Evolutionary conservation across 2,797 vertebrate species (phyloP), one percentile per base, ranked within the genome.

Genomic region (Sebastes matsubarae): DNA sequence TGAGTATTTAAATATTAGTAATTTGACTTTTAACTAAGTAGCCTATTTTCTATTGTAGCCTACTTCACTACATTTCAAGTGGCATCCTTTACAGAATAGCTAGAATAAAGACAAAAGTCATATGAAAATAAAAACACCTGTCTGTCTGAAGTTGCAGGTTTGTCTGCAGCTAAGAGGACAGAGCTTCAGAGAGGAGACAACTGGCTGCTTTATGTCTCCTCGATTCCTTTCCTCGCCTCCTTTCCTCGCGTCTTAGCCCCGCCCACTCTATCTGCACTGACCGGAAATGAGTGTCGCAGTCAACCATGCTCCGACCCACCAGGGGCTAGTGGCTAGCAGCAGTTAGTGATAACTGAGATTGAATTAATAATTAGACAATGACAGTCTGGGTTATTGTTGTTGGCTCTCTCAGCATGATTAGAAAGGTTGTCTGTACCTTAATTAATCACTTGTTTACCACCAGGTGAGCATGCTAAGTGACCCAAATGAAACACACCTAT

Each of bases 341-440:
- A 50, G 18, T 0, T 4, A 50, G 46, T 20, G 46, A 50, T 20
- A 9, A 20, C 46, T 20, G 46, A 0, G 0, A 20, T 50, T 50
- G 4, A 2, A 50, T 50, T 9, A 50, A 20, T 50, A 50, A 20
- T 50, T 50, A 20, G 46, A 8, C 46, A 20, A 4, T 50, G 46
- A 2, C 46, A 50, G 18, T 20, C 2, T 50, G 46, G 46, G 18
- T 20, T 50, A 20, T 50, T 2, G 16, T 20, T 50, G 0, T 50
- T 50, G 18, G 18, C 1, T 50, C 16, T 50, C 16, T 50, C 18
- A 1, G 18, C 20, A 11, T 54, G 50, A 2, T n/a, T 54, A 22
- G 0, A 54, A 1, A 22, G 1, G 50, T 54, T 1, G 3, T 20
- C 8, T 50, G 4, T 22, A 54, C 22, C 54, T 57, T 57, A 57